Conservation (phyloP, 2,113 vertebrate species). For the Polypterus senegalus region DNA sequence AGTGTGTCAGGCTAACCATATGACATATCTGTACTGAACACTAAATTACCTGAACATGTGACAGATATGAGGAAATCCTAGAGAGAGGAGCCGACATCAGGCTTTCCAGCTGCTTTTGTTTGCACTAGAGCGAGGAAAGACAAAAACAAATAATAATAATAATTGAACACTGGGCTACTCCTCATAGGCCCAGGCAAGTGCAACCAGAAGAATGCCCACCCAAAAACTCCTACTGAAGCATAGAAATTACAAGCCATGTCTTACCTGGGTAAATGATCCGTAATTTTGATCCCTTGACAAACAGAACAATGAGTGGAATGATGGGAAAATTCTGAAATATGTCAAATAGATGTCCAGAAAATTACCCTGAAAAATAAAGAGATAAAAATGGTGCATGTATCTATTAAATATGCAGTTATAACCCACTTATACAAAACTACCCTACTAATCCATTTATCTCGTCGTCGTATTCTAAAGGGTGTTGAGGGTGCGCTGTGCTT, state of each 20-base stretch:
- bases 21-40: background rate
- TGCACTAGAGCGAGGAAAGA: constrained; percentile 12
- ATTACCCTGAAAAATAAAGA: constrained; percentile 30
- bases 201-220: too few relatives aligned
- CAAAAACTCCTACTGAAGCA: too few relatives aligned
- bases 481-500: too few relatives aligned
- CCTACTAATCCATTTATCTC: too few relatives aligned
- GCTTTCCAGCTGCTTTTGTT: constrained; percentile 38
- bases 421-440: too few relatives aligned
- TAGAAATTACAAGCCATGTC: too few relatives aligned
- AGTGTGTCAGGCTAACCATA: background rate
- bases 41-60: constrained; percentile 46
- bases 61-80: constrained; percentile 47
- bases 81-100: constrained; percentile 43
- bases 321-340: constrained; percentile 37
- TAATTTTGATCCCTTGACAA: constrained; percentile 11
- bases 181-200: too few relatives aligned
- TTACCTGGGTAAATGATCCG: too few relatives aligned
- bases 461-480: too few relatives aligned
- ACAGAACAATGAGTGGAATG: constrained; percentile 36
- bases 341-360: constrained; percentile 47
- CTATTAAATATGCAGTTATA: too few relatives aligned
- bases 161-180: constrained; percentile 31
- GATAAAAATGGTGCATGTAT: background rate
- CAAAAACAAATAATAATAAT: background rate